phyloP scores from a whole-genome alignment of 1,140 invertebrate genomes.

The Bombus picipes region DNA sequence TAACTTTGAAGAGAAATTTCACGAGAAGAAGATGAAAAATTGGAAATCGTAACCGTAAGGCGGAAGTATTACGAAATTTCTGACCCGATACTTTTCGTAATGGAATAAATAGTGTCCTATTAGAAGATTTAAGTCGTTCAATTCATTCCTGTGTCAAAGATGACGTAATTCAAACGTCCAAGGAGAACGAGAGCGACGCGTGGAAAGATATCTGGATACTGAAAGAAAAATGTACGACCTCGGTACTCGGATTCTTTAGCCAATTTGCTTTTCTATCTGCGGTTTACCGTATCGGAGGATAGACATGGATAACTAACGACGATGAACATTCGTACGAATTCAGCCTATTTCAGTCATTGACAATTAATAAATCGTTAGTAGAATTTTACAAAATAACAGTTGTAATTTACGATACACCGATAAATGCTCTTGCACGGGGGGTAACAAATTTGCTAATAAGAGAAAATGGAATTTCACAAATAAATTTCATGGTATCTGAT shows the following conservation, averaged over 20 bases:
- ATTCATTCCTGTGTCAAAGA: slow-evolving; percentile 8
- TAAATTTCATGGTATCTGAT: no score
- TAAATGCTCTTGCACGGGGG: no score
- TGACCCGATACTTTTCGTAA: not conserved
- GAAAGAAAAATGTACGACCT: slow-evolving; percentile 20
- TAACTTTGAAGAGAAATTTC: not conserved
- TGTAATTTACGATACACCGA: no score
- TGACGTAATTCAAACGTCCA: slow-evolving; percentile 4
- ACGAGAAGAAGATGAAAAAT: not conserved
- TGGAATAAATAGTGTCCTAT: slow-evolving; percentile 2
- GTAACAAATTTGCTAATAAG: no score
- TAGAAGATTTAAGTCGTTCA: not conserved
- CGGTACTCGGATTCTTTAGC: slow-evolving; percentile 18
- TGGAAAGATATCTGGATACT: slow-evolving; percentile 10
- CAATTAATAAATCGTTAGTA: not conserved
- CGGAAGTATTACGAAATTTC: not conserved
- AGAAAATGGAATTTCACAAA: no score
- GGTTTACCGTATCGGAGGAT: not conserved
- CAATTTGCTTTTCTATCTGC: not conserved
- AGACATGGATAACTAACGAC: not conserved
- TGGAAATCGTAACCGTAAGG: not conserved
- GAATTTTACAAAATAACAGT: not conserved
- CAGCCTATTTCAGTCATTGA: not conserved
- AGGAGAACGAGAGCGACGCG: slow-evolving; percentile 15
- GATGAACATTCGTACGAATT: not conserved